Conservation (phyloP, 2,888 invertebrate genomes). For the Steinernema hermaphroditum region DNA sequence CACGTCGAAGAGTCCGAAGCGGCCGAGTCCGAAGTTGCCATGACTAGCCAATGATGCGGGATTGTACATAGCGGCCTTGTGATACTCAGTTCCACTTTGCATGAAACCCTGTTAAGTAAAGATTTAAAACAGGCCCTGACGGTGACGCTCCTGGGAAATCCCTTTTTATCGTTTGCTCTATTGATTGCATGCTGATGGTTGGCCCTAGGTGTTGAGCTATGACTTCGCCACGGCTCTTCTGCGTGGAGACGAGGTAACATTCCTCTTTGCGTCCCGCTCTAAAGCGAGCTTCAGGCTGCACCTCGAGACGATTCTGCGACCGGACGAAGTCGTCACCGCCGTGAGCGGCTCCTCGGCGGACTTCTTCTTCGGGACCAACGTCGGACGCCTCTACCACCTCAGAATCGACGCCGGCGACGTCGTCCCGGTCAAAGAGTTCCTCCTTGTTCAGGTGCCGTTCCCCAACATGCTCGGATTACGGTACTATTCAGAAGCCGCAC, state of each 20-base stretch:
- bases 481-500: conserved; percentile 22
- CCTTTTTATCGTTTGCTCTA: too few species aligned
- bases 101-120: too few species aligned
- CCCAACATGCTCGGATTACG: too few species aligned
- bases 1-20: too few species aligned
- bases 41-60: too few species aligned
- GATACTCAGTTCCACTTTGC: too few species aligned
- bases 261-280: too few species aligned
- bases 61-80: too few species aligned
- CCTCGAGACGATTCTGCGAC: background rate
- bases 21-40: too few species aligned
- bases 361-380: conserved; percentile 12
- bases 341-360: conserved; percentile 2
- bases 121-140: too few species aligned
- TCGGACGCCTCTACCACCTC: conserved; percentile 2
- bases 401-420: background rate
- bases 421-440: background rate
- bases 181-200: background rate
- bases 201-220: background rate
- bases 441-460: conserved; percentile 14
- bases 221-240: background rate
- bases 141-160: too few species aligned
- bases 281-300: background rate
- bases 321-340: background rate
- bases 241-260: conserved; percentile 3